Conservation (phyloP, 1,140 invertebrate species). For the Eueides isabella region DNA sequence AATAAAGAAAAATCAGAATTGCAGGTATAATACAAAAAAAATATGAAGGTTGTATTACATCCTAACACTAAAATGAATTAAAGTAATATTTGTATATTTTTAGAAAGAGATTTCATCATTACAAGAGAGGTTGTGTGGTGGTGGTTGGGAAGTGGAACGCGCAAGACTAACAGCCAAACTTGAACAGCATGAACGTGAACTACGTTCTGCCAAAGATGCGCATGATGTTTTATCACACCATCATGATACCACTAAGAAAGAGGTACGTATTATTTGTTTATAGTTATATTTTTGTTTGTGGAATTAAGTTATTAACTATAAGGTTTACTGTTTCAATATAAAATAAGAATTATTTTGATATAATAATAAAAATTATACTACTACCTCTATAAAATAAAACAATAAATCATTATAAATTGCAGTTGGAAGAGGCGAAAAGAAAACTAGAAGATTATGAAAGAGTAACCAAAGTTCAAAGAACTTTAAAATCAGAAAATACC, state of each 20-base stretch:
- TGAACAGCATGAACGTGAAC: slow-evolving; percentile 89
- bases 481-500: slow-evolving; percentile 88
- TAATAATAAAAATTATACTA: no score
- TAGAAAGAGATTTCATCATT: slow-evolving; percentile 86
- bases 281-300: no score
- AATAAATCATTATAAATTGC: slow-evolving; percentile 16
- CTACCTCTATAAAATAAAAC: background rate
- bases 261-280: slow-evolving; percentile 58
- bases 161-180: slow-evolving; percentile 86
- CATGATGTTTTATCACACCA: slow-evolving; percentile 84
- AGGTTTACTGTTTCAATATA: no score
- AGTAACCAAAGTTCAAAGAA: slow-evolving; percentile 91
- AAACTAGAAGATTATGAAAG: slow-evolving; percentile 94
- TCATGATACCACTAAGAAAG: slow-evolving; percentile 70
- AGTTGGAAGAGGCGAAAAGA: slow-evolving; percentile 91
- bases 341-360: no score
- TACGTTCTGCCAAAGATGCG: slow-evolving; percentile 88
- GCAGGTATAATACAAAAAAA: slow-evolving; percentile 78
- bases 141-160: slow-evolving; percentile 84
- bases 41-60: no score
- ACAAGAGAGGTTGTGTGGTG: slow-evolving; percentile 84
- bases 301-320: no score
- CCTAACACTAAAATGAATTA: background rate
- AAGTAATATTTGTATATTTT: slow-evolving; percentile 8
- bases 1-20: slow-evolving; percentile 88